Conservation (phyloP, 2,888 invertebrate species). For the Polietes domitor region DNA sequence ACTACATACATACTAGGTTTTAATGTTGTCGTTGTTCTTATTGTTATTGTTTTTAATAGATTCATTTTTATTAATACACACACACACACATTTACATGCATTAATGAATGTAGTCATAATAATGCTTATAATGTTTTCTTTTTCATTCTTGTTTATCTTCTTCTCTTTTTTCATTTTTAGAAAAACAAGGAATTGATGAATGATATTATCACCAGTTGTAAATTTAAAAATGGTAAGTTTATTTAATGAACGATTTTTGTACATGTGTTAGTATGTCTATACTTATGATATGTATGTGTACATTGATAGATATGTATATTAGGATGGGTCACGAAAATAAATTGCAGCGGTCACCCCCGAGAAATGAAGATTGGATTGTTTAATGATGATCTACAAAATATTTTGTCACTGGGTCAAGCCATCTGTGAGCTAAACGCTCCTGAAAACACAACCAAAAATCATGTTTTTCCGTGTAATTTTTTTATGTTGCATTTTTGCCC, state of each 20-base stretch:
- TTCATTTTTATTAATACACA: constrained; percentile 3
- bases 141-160: constrained; percentile 47
- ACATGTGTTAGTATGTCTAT: not conserved
- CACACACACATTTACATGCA: too few relatives aligned
- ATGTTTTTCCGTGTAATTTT: too few relatives aligned
- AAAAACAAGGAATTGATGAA: constrained; percentile 90
- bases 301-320: too few relatives aligned
- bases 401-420: too few relatives aligned
- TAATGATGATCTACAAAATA: too few relatives aligned
- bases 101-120: not conserved
- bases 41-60: not conserved
- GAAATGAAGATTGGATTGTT: too few relatives aligned
- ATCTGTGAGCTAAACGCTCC: too few relatives aligned
- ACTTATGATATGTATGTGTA: not conserved
- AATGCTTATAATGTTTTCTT: constrained; percentile 35
- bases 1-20: too few relatives aligned
- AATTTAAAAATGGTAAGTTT: constrained; percentile 85
- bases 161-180: constrained; percentile 82
- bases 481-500: too few relatives aligned
- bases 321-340: not conserved
- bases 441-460: too few relatives aligned
- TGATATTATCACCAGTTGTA: constrained; percentile 85
- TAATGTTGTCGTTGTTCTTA: too few relatives aligned
- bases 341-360: too few relatives aligned
- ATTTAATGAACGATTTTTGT: not conserved